Conservation (phyloP, 2,797 vertebrate species). For the Pangasius larnaudii region DNA sequence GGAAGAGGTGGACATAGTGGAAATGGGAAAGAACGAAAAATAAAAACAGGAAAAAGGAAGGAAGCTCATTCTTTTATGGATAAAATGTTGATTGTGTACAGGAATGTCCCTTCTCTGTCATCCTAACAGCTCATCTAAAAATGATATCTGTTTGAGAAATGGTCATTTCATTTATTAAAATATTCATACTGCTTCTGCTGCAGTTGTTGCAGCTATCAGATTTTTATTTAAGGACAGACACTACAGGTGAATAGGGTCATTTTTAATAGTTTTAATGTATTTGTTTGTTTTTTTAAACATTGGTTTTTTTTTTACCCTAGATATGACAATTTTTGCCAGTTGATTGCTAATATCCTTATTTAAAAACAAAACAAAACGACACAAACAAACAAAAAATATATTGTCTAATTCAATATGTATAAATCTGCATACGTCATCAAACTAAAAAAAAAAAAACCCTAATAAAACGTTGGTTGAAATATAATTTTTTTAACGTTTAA, state of each 20-base stretch:
- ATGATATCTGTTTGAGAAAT: background rate
- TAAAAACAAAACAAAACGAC: too few species aligned
- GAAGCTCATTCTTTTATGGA: background rate
- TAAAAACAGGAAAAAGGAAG: background rate
- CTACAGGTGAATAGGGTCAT: background rate
- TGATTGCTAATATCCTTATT: background rate
- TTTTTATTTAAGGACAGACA: constrained; percentile 13
- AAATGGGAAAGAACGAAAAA: background rate
- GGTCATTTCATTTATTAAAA: constrained; percentile 6
- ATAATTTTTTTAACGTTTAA: background rate
- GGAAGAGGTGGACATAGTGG: background rate
- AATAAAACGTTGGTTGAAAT: background rate
- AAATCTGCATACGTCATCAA: background rate
- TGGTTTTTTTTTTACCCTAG: background rate
- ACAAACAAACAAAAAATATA: background rate
- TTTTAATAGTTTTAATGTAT: background rate
- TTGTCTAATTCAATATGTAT: background rate
- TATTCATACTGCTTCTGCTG: background rate
- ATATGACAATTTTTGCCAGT: background rate
- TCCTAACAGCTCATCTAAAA: constrained; percentile 37
- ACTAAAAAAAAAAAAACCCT: background rate
- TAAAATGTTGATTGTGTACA: background rate
- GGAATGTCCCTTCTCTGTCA: constrained; percentile 22
- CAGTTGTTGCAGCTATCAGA: background rate
- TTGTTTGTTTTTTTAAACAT: background rate